A percentile compares a stretch with the other conserved stretches of the same genome.
These are phyloP conservation scores for Megalonaias nervosa DNA, from an alignment of 1,140 invertebrate genomes.

Conservation along the genomic window DNA sequence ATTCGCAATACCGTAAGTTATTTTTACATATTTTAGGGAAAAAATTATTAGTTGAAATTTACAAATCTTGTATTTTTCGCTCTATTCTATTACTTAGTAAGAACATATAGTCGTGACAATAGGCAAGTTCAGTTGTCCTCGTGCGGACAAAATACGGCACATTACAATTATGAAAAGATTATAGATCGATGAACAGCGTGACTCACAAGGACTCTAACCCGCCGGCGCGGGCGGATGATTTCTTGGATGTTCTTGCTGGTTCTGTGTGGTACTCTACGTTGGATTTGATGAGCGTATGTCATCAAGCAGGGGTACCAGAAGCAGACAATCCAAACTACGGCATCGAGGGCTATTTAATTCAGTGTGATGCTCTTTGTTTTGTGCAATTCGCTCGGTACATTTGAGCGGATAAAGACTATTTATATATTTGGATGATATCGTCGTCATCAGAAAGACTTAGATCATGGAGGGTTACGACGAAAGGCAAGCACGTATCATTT, in stretches of 20 bases:
- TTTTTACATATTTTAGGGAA: no score
- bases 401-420: slow-evolving; percentile 43
- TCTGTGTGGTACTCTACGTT: background rate
- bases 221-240: slow-evolving; percentile 41
- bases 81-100: no score
- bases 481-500: no score
- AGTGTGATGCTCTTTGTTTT: slow-evolving; percentile 30
- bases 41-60: no score
- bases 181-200: slow-evolving; percentile 54
- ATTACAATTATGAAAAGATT: slow-evolving; percentile 73
- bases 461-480: background rate
- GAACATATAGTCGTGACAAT: no score
- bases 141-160: slow-evolving; percentile 71
- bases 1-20: no score
- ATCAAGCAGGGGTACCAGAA: slow-evolving; percentile 51
- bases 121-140: slow-evolving; percentile 70
- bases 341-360: slow-evolving; percentile 20
- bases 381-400: slow-evolving; percentile 32
- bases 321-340: slow-evolving; percentile 61
- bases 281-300: slow-evolving; percentile 48
- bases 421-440: slow-evolving; percentile 43
- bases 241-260: slow-evolving; percentile 2
- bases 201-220: slow-evolving; percentile 38
- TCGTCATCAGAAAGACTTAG: slow-evolving; percentile 15
- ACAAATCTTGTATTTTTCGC: no score